These are phyloP conservation scores for Oplegnathus fasciatus DNA, from an alignment of 2,113 vertebrate genomes.

Conservation along the genomic window DNA sequence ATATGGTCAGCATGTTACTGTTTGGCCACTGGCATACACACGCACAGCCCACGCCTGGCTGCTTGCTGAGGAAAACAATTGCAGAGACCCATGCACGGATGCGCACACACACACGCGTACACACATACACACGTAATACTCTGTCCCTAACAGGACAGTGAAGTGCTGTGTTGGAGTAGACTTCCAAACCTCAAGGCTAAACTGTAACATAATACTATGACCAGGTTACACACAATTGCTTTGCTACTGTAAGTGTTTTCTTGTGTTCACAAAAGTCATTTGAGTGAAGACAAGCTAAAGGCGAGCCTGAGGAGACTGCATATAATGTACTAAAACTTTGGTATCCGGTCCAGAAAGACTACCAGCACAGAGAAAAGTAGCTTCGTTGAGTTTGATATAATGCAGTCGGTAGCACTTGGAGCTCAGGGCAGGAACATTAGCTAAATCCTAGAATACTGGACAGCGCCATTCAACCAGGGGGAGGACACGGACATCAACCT, in stretches of 20 bases:
- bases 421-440: neutral
- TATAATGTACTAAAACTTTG: neutral
- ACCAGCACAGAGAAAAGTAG: neutral
- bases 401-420: neutral
- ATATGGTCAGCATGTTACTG: slow-evolving; percentile 48
- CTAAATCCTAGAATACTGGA: too few relatives aligned
- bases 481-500: too few relatives aligned
- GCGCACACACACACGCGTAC: neutral
- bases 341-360: neutral
- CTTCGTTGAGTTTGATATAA: neutral
- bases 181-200: slow-evolving; percentile 13
- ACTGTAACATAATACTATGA: slow-evolving; percentile 18
- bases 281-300: neutral
- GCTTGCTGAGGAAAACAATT: neutral
- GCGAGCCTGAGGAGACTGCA: neutral
- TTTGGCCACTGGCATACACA: slow-evolving; percentile 30
- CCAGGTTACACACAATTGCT: slow-evolving; percentile 14
- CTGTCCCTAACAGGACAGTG: slow-evolving; percentile 18
- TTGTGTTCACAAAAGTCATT: slow-evolving; percentile 8
- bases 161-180: neutral
- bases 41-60: neutral
- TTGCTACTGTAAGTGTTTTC: slow-evolving; percentile 10
- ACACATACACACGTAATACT: neutral
- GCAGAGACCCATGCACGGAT: neutral
- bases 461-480: too few relatives aligned